Evolutionary conservation across 2,888 invertebrate species (phyloP).

Genomic region (Drosophila neotestacea): DNA sequence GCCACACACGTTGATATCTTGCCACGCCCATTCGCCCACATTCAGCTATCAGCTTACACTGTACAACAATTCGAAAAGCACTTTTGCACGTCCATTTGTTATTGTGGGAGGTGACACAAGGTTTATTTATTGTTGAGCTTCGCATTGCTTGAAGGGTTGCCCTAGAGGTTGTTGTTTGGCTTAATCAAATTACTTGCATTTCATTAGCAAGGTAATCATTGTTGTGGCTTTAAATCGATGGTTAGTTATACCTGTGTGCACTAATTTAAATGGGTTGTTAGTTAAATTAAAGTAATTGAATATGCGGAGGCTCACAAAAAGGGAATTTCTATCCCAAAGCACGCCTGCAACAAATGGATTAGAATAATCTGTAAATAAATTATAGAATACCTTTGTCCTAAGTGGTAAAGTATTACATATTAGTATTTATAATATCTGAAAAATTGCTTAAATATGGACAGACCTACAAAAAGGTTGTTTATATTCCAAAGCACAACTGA

Average conservation of each 20-base stretch:
- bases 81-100: constrained; percentile 23
- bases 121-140: constrained; percentile 27
- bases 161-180: constrained; percentile 20
- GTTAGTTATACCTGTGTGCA: background rate
- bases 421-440: too few species aligned
- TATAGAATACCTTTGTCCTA: too few species aligned
- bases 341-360: too few species aligned
- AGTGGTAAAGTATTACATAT: too few species aligned
- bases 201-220: constrained; percentile 50
- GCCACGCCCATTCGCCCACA: constrained; percentile 41
- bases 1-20: constrained; percentile 17
- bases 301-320: background rate
- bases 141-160: constrained; percentile 33
- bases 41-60: constrained; percentile 29
- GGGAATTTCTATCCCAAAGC: too few species aligned
- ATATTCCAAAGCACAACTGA: too few species aligned
- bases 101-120: background rate
- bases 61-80: constrained; percentile 11
- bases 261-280: too few species aligned
- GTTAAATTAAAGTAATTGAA: too few species aligned
- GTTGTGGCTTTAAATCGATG: constrained; percentile 45
- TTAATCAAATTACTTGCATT: constrained; percentile 68
- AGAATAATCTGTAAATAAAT: too few species aligned
- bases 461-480: too few species aligned
- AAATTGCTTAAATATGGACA: too few species aligned